Percentiles rank a stretch among this genome's conserved stretches.
Evolutionary conservation across 2,113 vertebrate species (phyloP).

Genomic region (Vanacampus margaritifer): DNA sequence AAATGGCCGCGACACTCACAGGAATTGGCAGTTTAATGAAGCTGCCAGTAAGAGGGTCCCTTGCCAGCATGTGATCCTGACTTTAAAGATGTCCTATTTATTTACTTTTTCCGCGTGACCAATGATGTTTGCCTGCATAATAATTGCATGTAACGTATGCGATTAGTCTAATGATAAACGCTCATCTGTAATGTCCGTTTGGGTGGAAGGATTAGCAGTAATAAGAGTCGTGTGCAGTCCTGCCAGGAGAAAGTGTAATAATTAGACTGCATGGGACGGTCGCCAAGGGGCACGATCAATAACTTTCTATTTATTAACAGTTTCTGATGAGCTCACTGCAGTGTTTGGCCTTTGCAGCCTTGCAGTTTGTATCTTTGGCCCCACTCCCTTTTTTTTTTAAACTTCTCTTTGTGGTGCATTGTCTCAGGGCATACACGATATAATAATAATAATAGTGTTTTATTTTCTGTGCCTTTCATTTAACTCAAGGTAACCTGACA

Average conservation of each 20-base stretch:
- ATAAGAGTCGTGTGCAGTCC: constrained; percentile 55
- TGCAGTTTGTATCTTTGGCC: constrained; percentile 48
- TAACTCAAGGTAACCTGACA: too few relatives aligned
- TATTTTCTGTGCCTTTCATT: too few relatives aligned
- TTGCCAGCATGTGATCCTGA: constrained; percentile 17
- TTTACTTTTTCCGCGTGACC: neutral
- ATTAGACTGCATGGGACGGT: constrained; percentile 57
- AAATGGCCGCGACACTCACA: constrained; percentile 59
- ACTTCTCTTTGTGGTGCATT: constrained; percentile 33
- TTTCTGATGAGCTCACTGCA: constrained; percentile 68
- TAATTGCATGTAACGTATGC: neutral
- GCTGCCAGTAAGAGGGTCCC: constrained; percentile 27
- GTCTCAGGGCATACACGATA: constrained; percentile 19
- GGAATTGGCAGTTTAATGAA: constrained; percentile 63
- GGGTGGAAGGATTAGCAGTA: constrained; percentile 47
- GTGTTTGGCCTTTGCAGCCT: constrained; percentile 51
- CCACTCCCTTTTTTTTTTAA: neutral
- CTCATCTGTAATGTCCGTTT: neutral
- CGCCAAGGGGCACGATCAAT: constrained; percentile 70
- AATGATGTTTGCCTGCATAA: neutral
- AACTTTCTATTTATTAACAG: constrained; percentile 71
- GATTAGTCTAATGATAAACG: constrained; percentile 1
- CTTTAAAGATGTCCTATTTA: constrained; percentile 4
- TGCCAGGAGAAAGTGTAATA: constrained; percentile 58
- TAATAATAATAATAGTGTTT: too few relatives aligned